Conservation (phyloP, 2,888 invertebrate genomes). For the Smittia aterrima region DNA sequence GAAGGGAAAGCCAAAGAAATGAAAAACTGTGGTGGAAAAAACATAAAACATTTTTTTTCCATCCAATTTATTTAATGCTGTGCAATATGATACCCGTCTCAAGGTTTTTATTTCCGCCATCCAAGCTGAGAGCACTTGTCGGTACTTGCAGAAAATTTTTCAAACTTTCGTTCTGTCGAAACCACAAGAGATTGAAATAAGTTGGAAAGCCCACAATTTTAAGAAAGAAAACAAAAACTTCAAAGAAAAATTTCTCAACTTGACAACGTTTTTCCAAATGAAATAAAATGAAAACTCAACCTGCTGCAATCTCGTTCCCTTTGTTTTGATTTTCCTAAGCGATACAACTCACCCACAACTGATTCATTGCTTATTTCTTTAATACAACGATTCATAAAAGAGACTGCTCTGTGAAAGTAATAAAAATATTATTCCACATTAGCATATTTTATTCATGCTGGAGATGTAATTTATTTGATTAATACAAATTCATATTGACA, state of each 20-base stretch:
- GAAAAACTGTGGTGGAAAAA: neutral
- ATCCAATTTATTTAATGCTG: conserved; percentile 37
- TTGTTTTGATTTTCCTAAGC: neutral
- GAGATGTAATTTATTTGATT: conserved; percentile 38
- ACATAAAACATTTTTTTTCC: conserved; percentile 13
- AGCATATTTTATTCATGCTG: conserved; percentile 19
- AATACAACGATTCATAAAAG: conserved; percentile 12
- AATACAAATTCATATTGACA: conserved; percentile 38
- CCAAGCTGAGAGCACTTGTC: neutral
- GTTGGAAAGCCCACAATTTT: neutral
- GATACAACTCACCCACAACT: neutral
- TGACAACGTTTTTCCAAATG: too few relatives aligned
- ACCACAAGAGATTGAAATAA: neutral
- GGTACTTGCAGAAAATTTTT: neutral
- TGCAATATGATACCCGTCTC: conserved; percentile 32
- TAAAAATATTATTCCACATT: conserved; percentile 32
- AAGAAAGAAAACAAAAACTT: too few relatives aligned
- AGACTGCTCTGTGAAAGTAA: conserved; percentile 1
- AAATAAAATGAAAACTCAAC: too few relatives aligned
- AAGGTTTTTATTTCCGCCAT: neutral
- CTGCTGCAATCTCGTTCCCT: too few relatives aligned
- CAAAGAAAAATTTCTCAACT: too few relatives aligned
- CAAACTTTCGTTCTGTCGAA: neutral
- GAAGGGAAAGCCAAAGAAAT: neutral
- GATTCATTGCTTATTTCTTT: neutral